phyloP scores from a whole-genome alignment of 2,797 vertebrate genomes.

The Okamejei kenojei region DNA sequence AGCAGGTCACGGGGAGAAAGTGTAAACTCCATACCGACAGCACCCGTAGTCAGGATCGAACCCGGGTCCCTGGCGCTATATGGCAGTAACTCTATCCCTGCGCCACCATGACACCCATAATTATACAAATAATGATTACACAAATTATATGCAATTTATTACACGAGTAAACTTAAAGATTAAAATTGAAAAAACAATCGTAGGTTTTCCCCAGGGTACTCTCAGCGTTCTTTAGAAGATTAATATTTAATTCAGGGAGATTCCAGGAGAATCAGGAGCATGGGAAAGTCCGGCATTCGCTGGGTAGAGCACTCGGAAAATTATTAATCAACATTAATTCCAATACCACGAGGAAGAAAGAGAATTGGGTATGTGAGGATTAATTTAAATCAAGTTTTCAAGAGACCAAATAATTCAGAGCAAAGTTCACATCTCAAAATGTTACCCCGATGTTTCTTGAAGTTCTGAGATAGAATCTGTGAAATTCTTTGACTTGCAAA shows the following conservation, averaged over 20 bases:
- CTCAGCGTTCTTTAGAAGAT: neutral
- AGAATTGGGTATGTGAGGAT: no score
- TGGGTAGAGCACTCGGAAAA: neutral
- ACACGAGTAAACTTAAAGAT: neutral
- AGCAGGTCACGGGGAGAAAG: no score
- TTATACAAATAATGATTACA: no score
- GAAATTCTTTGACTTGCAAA: neutral
- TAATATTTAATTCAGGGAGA: neutral
- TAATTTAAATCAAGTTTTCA: neutral
- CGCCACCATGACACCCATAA: no score
- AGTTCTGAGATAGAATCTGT: neutral
- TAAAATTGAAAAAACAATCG: neutral
- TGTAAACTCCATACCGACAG: no score
- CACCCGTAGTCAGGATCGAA: no score
- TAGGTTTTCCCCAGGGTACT: neutral
- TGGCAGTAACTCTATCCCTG: no score
- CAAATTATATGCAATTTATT: neutral
- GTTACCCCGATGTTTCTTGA: neutral
- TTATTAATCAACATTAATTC: neutral
- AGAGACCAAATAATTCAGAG: neutral
- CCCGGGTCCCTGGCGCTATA: no score
- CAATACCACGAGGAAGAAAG: neutral
- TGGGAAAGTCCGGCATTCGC: neutral
- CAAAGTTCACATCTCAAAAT: neutral
- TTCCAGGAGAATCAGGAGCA: neutral